Evolutionary conservation across 64 coral and sea anemone genomes (phyloP).

Genomic region (Pocillopora verrucosa): DNA sequence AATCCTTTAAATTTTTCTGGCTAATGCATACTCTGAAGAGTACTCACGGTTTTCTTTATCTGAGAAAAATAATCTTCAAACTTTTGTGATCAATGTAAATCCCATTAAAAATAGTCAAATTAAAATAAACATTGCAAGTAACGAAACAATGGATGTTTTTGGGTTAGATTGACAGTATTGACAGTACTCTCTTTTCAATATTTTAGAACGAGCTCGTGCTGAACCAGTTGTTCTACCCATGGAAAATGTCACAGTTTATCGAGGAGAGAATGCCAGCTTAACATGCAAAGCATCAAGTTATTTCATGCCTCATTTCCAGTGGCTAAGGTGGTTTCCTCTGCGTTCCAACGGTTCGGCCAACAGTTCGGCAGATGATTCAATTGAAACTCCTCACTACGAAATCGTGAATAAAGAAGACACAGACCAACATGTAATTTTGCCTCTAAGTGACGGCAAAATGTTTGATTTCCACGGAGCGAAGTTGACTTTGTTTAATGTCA

Average conservation of each 20-base stretch:
- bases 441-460: neutral
- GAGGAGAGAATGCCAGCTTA: constrained; percentile 63
- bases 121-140: too few relatives aligned
- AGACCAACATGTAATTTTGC: constrained; percentile 35
- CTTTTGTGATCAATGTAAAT: neutral
- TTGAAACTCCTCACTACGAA: constrained; percentile 35
- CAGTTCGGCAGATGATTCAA: neutral
- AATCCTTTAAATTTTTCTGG: too few relatives aligned
- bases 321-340: constrained; percentile 47
- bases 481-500: constrained; percentile 66
- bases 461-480: constrained; percentile 65
- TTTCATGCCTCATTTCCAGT: constrained; percentile 84
- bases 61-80: neutral
- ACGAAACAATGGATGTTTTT: too few relatives aligned
- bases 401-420: neutral
- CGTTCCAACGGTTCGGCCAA: constrained; percentile 37
- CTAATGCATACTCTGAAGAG: neutral
- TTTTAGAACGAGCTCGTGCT: constrained; percentile 62
- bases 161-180: neutral
- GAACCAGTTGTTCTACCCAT: constrained; percentile 57
- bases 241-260: constrained; percentile 40
- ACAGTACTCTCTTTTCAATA: too few relatives aligned
- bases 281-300: constrained; percentile 62
- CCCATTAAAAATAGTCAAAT: too few relatives aligned
- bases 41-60: neutral